These are phyloP conservation scores for Hypsibius dujardini DNA, from an alignment of 1,140 invertebrate genomes.

Conservation along the genomic window DNA sequence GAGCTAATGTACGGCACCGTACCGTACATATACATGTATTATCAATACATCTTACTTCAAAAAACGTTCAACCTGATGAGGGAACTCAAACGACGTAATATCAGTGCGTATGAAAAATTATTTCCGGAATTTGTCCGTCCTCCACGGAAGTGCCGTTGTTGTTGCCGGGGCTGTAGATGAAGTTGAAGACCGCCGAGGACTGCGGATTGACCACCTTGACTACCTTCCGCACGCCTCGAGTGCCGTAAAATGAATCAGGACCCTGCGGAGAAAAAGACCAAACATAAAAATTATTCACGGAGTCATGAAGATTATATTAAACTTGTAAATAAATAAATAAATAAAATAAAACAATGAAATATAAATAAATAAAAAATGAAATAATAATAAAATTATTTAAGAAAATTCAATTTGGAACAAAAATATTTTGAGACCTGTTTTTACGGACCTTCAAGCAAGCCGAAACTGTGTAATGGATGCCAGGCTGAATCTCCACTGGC, in stretches of 20 bases:
- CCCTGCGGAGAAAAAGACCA: slow-evolving; percentile 42
- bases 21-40: no score
- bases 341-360: no score
- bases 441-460: slow-evolving; percentile 53
- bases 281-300: no score
- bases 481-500: slow-evolving; percentile 60
- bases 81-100: not conserved
- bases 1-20: no score
- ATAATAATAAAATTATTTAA: no score
- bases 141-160: slow-evolving; percentile 78
- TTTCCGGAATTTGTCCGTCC: slow-evolving; percentile 73
- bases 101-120: slow-evolving; percentile 51
- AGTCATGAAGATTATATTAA: no score
- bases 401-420: no score
- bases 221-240: slow-evolving; percentile 57
- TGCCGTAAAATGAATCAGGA: slow-evolving; percentile 69
- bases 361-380: no score
- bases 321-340: no score
- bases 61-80: no score
- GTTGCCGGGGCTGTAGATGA: slow-evolving; percentile 63
- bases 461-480: slow-evolving; percentile 62
- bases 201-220: slow-evolving; percentile 50
- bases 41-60: no score
- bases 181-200: slow-evolving; percentile 61
- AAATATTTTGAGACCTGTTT: no score